Percentiles rank a stretch among this genome's conserved stretches.
Conservation (phyloP, 2,113 vertebrate genomes). For the Mystacornis crossleyi region DNA sequence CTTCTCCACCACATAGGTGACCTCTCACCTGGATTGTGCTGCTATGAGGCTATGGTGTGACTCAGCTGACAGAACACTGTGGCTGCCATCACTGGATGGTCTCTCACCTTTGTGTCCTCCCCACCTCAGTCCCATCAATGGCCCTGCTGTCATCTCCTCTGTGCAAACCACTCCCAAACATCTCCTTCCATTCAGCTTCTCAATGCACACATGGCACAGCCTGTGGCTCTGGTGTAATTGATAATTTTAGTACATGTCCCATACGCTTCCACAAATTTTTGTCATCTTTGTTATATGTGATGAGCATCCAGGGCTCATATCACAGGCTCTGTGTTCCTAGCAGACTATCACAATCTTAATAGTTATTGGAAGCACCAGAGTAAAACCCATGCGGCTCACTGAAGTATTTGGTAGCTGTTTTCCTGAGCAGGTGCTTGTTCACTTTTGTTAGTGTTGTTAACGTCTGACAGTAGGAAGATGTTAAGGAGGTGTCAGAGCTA, state of each 20-base stretch:
- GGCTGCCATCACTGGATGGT: neutral
- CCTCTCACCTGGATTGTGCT: neutral
- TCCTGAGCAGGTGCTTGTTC: neutral
- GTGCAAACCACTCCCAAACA: neutral
- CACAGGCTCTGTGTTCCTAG: neutral
- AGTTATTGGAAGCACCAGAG: neutral
- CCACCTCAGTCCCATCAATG: neutral
- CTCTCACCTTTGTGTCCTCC: neutral
- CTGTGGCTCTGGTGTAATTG: rapidly evolving
- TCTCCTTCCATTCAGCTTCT: neutral
- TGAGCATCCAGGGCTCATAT: neutral
- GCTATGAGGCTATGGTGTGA: rapidly evolving
- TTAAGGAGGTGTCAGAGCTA: neutral
- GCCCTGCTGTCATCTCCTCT: neutral
- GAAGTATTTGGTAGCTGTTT: neutral
- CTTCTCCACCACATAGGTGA: neutral
- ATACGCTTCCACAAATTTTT: neutral
- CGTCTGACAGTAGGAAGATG: neutral
- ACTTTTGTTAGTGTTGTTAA: neutral
- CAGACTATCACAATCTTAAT: neutral
- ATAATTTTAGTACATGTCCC: neutral
- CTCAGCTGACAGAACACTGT: neutral
- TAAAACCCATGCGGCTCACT: neutral
- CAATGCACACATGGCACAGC: rapidly evolving
- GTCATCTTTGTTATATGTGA: neutral